Base-by-base conservation (phyloP, 2,797 vertebrate genomes). In the Helarctos malayanus region DNA sequence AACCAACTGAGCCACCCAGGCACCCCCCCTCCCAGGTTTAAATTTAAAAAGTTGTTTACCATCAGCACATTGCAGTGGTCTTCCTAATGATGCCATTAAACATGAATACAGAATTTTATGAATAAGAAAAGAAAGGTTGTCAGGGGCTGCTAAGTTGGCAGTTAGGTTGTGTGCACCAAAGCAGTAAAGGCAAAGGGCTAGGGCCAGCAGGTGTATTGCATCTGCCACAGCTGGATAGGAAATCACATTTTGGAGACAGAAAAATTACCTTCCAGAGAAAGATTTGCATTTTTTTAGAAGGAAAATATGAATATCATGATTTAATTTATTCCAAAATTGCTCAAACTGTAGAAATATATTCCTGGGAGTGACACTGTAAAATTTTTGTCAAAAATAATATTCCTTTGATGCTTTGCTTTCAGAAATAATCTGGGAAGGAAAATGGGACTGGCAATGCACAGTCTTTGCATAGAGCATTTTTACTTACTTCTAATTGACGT, bases 271-370 rank as follows among this genome's bases (percentile, higher is more conserved):
- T 94, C 63, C 21, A 18, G 75, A 89, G 71, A 89, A 87, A 80
- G 73, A 91, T 59, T 49, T 89, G 52, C 71, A 79, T 91, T 86
- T 82, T 75, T 95, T 87, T 89, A 94, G 92, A 91, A 95, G 71
- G 56, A 78, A 97, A 94, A 56, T 91, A 86, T 57, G 63, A 95
- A 85, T 92, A 92, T 59, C 41, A 65, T 65, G 12, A 92, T 81
- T 95, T 96, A 86, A 89, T 63, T 96, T 95, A 84, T 85, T 93
- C 54, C 23, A 63, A 95, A 95, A 95, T 89, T 89, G 95, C 73
- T 93, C 47, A n/a, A 89, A 89, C 52, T 96, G 47, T 54, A 95
- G 49, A 94, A 94, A 95, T 89, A 80, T 78, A 93, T 92, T 97
- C 35, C 57, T 89, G n/a, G 49, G 76, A 52, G 5, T 92, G 80